Base-by-base conservation (phyloP, 2,113 vertebrate genomes). In the Limnothrissa miodon region DNA sequence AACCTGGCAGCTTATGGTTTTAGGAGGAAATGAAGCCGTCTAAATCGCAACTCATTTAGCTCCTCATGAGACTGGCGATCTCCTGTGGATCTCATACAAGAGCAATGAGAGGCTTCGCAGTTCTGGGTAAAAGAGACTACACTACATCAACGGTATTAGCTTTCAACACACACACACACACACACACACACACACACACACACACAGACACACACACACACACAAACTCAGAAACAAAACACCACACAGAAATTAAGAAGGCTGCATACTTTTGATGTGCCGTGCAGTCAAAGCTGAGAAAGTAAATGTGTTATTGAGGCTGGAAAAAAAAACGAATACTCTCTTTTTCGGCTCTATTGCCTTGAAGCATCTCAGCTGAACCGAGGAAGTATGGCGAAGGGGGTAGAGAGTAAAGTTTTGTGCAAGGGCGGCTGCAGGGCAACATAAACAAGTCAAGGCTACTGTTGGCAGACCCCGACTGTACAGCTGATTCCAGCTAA, bases 11-110 rank as follows among this genome's bases (percentile, higher is more conserved):
- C 81, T 44, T 78, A 89, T 80, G 85, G 84, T 92, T 88, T 92
- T 90, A 88, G 2, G 39, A 70, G 79, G 78, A 88, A 91, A 82
- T 89, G 85, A 89, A 88, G 82, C 84, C 56, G 74, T 79, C 81
- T 44, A 85, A 86, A 88, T 85, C 17, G 83, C 81, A 87, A 39
- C 81, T 89, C 82, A 88, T 89, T 86, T 83, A 87, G 42, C 78
- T 80, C 78, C 78, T 85, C 74, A 84, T 85, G 86, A 86, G 53
- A 10, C 66, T 21, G 45, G 42, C 70, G 51, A 78, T 78, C 78
- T 86, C 17, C 80, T 80, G 51, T 15, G 42, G 45, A 62, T 74
- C 66, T 74, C 29, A 13, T 1, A 74, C 29, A 39, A 13, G 13
- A 33, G 11, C 66, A 36, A 33, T 33, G 66, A 15, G 66, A 74